These are phyloP conservation scores for Meteorus colon DNA, from an alignment of 2,888 invertebrate species.

Conservation along the genomic window DNA sequence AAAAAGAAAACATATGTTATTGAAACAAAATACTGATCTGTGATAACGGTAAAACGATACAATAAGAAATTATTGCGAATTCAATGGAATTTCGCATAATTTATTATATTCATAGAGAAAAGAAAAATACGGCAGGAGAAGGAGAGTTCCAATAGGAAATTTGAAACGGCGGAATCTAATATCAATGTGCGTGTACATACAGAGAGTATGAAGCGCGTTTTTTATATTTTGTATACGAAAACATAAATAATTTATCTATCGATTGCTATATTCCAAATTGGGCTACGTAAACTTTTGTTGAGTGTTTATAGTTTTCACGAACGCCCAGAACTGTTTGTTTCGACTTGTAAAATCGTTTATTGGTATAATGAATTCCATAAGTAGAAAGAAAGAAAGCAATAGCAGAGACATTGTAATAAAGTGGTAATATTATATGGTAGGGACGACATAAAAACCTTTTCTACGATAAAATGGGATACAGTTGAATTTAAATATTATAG, in stretches of 20 bases:
- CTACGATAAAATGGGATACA: neutral
- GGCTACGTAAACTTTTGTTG: neutral
- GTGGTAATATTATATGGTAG: slow-evolving; percentile 1
- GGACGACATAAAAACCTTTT: neutral
- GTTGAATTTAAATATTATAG: neutral
- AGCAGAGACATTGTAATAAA: neutral
- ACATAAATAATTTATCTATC: neutral
- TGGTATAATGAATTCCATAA: neutral
- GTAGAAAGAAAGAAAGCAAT: neutral
- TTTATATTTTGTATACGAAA: slow-evolving; percentile 43
- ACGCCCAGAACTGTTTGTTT: neutral
- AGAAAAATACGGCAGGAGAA: slow-evolving; percentile 25
- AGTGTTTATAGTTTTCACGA: neutral
- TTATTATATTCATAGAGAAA: slow-evolving; percentile 44
- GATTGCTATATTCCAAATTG: neutral
- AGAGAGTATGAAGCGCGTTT: slow-evolving; percentile 44
- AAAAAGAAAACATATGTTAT: slow-evolving; percentile 47
- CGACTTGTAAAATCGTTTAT: neutral
- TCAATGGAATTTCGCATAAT: slow-evolving; percentile 45
- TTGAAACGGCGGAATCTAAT: slow-evolving; percentile 34
- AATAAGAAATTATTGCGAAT: slow-evolving; percentile 67
- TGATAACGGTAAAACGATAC: slow-evolving; percentile 72
- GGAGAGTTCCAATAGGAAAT: neutral
- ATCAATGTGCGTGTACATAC: slow-evolving; percentile 21
- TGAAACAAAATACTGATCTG: slow-evolving; percentile 62